Conservation (phyloP, 2,888 invertebrate genomes). For the Germaria angustata region DNA sequence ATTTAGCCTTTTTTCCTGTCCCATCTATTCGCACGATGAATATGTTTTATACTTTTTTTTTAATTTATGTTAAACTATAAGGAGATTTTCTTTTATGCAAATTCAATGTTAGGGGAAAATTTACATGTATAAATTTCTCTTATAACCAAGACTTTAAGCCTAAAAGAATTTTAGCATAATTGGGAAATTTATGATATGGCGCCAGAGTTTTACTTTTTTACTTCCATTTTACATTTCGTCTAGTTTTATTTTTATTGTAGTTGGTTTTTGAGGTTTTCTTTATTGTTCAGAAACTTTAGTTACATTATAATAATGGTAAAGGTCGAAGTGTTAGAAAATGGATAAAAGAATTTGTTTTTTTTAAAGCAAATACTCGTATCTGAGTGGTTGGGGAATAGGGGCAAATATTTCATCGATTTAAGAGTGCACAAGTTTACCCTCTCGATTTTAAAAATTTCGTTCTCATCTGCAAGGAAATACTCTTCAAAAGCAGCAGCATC, state of each 20-base stretch:
- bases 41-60: too few relatives aligned
- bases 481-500: too few relatives aligned
- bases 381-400: too few relatives aligned
- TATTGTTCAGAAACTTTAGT: neutral
- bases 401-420: too few relatives aligned
- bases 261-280: slow-evolving; percentile 11
- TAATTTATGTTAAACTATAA: slow-evolving; percentile 10
- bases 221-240: neutral
- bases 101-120: slow-evolving; percentile 44
- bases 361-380: neutral
- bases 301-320: neutral
- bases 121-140: slow-evolving; percentile 59
- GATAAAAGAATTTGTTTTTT: too few relatives aligned
- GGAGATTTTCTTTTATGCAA: neutral
- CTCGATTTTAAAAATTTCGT: too few relatives aligned
- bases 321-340: neutral
- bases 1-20: slow-evolving; percentile 3
- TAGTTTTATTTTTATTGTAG: neutral
- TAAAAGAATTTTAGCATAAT: slow-evolving; percentile 59
- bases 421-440: too few relatives aligned
- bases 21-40: neutral
- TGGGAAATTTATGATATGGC: slow-evolving; percentile 52
- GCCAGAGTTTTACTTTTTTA: slow-evolving; percentile 22
- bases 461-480: too few relatives aligned
- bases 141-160: slow-evolving; percentile 50